phyloP scores from a whole-genome alignment of 1,140 invertebrate species.

The Nasonia giraulti region DNA sequence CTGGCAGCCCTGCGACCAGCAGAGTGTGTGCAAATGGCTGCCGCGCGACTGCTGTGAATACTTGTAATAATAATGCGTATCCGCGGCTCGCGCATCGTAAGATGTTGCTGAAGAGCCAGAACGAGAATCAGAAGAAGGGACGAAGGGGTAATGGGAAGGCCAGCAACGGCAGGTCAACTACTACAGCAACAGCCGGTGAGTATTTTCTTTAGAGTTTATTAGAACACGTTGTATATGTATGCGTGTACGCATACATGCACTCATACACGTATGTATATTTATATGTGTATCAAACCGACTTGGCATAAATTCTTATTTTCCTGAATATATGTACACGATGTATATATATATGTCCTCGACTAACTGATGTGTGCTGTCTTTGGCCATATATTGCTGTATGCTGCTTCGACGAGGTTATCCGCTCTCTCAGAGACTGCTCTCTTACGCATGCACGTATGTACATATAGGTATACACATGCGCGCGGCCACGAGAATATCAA shows the following conservation, averaged over 20 bases:
- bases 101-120: slow-evolving; percentile 70
- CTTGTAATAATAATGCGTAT: slow-evolving; percentile 69
- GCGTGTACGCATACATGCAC: not conserved
- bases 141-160: slow-evolving; percentile 70
- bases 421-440: slow-evolving; percentile 33
- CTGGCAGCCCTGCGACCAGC: not conserved
- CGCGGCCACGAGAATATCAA: slow-evolving; percentile 48
- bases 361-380: not conserved
- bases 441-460: slow-evolving; percentile 53
- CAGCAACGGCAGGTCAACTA: not conserved
- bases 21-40: slow-evolving; percentile 69
- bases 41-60: slow-evolving; percentile 56
- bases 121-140: slow-evolving; percentile 60
- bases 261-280: not conserved
- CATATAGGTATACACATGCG: slow-evolving; percentile 57
- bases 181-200: slow-evolving; percentile 71
- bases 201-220: slow-evolving; percentile 46
- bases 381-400: not conserved
- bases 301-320: not conserved
- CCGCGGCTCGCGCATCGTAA: slow-evolving; percentile 57
- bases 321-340: not conserved
- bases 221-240: not conserved
- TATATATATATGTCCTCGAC: not conserved
- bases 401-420: slow-evolving; percentile 53
- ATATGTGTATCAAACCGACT: not conserved